phyloP scores from a whole-genome alignment of 2,797 vertebrate species.

The Acipenser transmontanus region DNA sequence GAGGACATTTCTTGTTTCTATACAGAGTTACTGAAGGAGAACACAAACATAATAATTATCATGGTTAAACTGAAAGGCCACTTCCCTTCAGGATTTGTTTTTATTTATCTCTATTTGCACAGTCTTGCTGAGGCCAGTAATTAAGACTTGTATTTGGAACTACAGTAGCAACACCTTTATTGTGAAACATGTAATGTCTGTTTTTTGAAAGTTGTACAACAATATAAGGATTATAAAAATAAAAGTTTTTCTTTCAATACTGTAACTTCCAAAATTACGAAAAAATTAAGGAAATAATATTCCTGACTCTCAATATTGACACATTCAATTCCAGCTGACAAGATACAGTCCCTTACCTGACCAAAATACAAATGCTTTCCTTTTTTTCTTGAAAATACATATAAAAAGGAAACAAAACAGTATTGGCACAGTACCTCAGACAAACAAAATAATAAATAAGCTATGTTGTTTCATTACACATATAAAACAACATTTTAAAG shows the following conservation, averaged over 20 bases:
- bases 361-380: no score
- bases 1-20: constrained; percentile 48
- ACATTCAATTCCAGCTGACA: no score
- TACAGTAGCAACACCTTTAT: neutral
- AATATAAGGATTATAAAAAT: neutral
- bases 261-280: no score
- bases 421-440: no score
- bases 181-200: neutral
- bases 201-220: constrained; percentile 8
- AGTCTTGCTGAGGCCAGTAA: neutral
- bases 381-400: no score
- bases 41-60: constrained; percentile 41
- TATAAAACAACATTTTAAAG: neutral
- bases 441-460: neutral
- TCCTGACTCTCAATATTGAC: no score
- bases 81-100: constrained; percentile 41
- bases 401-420: no score
- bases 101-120: constrained; percentile 36
- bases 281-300: no score
- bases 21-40: constrained; percentile 48
- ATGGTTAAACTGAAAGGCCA: constrained; percentile 31
- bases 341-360: no score
- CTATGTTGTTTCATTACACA: neutral
- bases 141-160: neutral
- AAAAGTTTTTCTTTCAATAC: no score